These are phyloP conservation scores for Dermolepida albohirtum DNA, from an alignment of 2,888 invertebrate genomes.

Conservation along the genomic window DNA sequence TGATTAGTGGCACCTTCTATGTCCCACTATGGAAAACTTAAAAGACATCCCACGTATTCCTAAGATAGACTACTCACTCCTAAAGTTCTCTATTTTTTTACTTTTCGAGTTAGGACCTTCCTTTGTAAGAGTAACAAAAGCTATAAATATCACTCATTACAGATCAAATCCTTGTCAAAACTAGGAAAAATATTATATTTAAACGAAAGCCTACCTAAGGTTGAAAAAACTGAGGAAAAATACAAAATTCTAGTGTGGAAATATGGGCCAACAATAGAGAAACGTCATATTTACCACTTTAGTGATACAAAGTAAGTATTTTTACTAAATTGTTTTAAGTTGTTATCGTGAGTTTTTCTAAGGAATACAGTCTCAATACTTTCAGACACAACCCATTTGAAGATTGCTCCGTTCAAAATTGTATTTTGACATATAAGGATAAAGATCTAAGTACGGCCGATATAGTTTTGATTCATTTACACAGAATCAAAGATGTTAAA, in stretches of 20 bases:
- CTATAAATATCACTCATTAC: slow-evolving; percentile 43
- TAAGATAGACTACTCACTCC: not conserved
- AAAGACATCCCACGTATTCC: too few relatives aligned
- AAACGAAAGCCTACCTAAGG: slow-evolving; percentile 56
- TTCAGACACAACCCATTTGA: slow-evolving; percentile 69
- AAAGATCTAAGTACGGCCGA: slow-evolving; percentile 68
- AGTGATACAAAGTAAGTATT: slow-evolving; percentile 60
- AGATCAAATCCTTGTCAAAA: slow-evolving; percentile 58
- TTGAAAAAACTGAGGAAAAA: slow-evolving; percentile 53
- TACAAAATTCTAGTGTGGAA: slow-evolving; percentile 73
- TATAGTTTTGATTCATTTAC: slow-evolving; percentile 74
- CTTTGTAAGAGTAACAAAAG: too few relatives aligned
- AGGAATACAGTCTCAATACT: slow-evolving; percentile 14
- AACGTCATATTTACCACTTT: slow-evolving; percentile 69
- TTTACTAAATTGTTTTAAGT: not conserved
- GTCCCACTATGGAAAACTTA: too few relatives aligned
- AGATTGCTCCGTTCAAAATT: slow-evolving; percentile 73
- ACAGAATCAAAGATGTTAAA: slow-evolving; percentile 63
- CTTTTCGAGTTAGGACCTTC: not conserved
- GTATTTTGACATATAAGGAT: slow-evolving; percentile 70
- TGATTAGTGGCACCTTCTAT: too few relatives aligned
- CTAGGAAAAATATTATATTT: slow-evolving; percentile 64
- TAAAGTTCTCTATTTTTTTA: not conserved
- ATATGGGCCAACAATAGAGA: slow-evolving; percentile 69
- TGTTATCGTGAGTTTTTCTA: not conserved